Evolutionary conservation across 2,797 vertebrate genomes (phyloP).

Genomic region (Hipposideros larvatus): DNA sequence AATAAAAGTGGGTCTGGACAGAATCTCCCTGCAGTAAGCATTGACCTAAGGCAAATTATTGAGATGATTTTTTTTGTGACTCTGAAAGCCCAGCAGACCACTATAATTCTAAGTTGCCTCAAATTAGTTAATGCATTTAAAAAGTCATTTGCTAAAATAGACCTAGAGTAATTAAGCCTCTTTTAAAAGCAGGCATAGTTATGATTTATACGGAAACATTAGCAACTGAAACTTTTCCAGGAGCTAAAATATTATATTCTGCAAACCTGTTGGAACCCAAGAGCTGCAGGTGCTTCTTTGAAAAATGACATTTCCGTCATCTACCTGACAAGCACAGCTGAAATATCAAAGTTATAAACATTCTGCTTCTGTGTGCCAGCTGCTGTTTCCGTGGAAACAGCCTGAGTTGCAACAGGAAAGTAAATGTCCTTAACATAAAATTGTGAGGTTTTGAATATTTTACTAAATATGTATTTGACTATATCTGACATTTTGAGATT

Average conservation of each 20-base stretch:
- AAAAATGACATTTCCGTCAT: constrained; percentile 81
- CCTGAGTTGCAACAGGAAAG: constrained; percentile 50
- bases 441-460: constrained; percentile 56
- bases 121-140: constrained; percentile 60
- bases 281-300: constrained; percentile 80
- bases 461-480: background rate
- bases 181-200: constrained; percentile 62
- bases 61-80: constrained; percentile 47
- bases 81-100: background rate
- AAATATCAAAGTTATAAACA: constrained; percentile 81
- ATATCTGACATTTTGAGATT: background rate
- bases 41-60: constrained; percentile 28
- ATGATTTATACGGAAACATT: constrained; percentile 73
- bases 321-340: constrained; percentile 74
- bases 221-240: constrained; percentile 70
- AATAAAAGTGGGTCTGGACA: background rate
- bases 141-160: constrained; percentile 71
- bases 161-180: constrained; percentile 63
- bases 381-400: constrained; percentile 71
- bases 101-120: constrained; percentile 47
- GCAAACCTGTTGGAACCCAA: constrained; percentile 70
- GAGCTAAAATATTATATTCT: constrained; percentile 69
- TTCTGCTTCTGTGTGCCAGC: constrained; percentile 65
- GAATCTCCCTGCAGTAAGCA: background rate
- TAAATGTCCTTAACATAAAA: constrained; percentile 62